Conservation (phyloP, 2,113 vertebrate species). For the Pelodiscus sinensis region DNA sequence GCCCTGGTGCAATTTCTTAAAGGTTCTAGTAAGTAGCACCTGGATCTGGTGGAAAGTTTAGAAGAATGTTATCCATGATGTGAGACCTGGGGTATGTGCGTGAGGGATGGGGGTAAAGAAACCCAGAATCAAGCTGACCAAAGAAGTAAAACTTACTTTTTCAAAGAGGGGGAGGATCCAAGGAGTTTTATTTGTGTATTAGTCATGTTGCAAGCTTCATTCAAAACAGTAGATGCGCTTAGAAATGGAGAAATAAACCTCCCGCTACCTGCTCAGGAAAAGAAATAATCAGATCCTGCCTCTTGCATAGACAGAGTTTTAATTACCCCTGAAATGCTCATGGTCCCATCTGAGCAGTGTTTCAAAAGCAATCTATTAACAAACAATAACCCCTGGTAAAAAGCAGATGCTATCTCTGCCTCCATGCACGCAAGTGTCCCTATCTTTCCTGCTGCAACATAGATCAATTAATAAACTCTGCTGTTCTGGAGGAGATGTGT, state of each 20-base stretch:
- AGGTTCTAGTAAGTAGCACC: background rate
- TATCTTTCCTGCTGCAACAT: background rate
- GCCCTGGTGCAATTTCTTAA: background rate
- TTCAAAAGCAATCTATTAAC: constrained; percentile 73
- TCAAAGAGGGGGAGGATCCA: background rate
- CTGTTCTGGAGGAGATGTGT: background rate
- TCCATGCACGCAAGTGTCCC: background rate
- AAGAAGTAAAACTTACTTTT: background rate
- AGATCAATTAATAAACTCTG: background rate
- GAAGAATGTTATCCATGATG: background rate
- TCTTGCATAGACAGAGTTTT: constrained; percentile 74
- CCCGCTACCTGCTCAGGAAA: constrained; percentile 53
- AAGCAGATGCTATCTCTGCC: constrained; percentile 23
- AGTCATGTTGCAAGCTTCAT: constrained; percentile 1
- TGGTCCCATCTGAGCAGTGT: constrained; percentile 68
- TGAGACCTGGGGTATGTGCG: background rate
- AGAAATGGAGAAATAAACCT: constrained; percentile 62
- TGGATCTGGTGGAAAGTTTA: background rate
- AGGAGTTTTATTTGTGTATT: constrained; percentile 19
- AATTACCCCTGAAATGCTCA: constrained; percentile 74
- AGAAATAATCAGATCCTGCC: constrained; percentile 72
- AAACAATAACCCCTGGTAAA: constrained; percentile 67
- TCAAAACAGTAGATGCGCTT: constrained; percentile 13
- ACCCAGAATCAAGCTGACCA: background rate
- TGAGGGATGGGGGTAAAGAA: background rate